A percentile compares a stretch with the other conserved stretches of the same genome.
Evolutionary conservation across 2,113 vertebrate species (phyloP).

Genomic region (Lycocorax pyrrhopterus): DNA sequence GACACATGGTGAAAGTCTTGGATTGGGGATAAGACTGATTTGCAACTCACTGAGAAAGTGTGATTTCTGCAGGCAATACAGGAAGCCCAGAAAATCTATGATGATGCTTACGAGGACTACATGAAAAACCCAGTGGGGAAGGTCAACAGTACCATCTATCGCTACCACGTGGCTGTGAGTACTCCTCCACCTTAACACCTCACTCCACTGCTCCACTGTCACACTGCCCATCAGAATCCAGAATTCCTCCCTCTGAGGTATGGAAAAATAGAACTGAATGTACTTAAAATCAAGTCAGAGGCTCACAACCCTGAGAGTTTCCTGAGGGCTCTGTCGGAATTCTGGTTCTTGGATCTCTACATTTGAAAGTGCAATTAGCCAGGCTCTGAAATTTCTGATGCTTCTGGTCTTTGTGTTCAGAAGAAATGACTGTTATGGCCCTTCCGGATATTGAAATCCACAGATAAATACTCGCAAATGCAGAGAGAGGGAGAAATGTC

Average conservation of each 20-base stretch:
- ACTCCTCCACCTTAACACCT: background rate
- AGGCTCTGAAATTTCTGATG: background rate
- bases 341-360: background rate
- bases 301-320: background rate
- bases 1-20: background rate
- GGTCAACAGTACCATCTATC: slow-evolving; percentile 70
- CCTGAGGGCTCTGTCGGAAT: background rate
- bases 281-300: background rate
- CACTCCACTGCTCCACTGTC: background rate
- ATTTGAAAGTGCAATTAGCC: background rate
- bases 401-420: background rate
- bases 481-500: background rate
- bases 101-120: slow-evolving; percentile 75
- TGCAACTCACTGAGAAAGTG: background rate
- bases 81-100: slow-evolving; percentile 85
- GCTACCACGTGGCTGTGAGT: slow-evolving; percentile 74
- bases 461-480: background rate
- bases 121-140: slow-evolving; percentile 67
- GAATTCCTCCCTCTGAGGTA: background rate
- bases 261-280: background rate
- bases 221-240: background rate
- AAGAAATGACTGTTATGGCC: background rate
- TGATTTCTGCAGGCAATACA: slow-evolving; percentile 81
- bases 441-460: background rate
- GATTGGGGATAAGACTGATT: background rate